Base-by-base conservation (phyloP, 2,888 invertebrate genomes). In the Nowickia ferox region DNA sequence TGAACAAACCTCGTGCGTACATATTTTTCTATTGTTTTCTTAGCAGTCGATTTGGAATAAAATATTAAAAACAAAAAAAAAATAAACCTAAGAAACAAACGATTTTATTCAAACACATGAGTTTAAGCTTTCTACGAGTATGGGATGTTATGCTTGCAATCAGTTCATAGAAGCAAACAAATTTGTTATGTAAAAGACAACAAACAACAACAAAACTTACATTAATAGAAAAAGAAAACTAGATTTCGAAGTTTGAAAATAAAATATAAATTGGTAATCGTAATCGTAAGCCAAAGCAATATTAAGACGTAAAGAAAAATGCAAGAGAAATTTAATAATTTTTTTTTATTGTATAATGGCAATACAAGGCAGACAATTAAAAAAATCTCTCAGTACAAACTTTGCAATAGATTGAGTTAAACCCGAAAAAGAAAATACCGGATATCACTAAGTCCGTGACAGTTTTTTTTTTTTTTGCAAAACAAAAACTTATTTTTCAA, bases 181-280 rank as follows among this genome's bases (percentile, higher is more conserved):
- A 48, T 15, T 13, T 9, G 9, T 8, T n/a, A 30, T 22, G 15
- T 4, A 38, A 66, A 55, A 66, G 9, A 42, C 59, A 57, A 74
- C 19, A 74, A 78, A 19, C 38, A 30, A 42, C 19, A 30, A 46
- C 51, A 19, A 42, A 61, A 10, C 46, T 42, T 17, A 59, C 11
- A 77, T 22, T 9, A 40, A 19, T 5, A 11, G 30, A 40, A 19
- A 63, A 51, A 40, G 5, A 30, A 55, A 80, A 61, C 15, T 81
- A 38, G 61, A 59, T 81, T 75, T 81, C 6, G 9, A 66, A 80
- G 15, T 46, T 40, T n/a, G 51, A 61, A 80, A 51, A 46, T 11
- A n/a, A 69, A 42, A 75, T 46, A 55, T 65, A 77, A 65, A 83
- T 66, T 65, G 63, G 48, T 48, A 71, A 68, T 74, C 6, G 30